Evolutionary conservation across 2,888 invertebrate species (phyloP), one percentile per base, ranked within the genome.

Genomic region (Plagodis pulveraria): DNA sequence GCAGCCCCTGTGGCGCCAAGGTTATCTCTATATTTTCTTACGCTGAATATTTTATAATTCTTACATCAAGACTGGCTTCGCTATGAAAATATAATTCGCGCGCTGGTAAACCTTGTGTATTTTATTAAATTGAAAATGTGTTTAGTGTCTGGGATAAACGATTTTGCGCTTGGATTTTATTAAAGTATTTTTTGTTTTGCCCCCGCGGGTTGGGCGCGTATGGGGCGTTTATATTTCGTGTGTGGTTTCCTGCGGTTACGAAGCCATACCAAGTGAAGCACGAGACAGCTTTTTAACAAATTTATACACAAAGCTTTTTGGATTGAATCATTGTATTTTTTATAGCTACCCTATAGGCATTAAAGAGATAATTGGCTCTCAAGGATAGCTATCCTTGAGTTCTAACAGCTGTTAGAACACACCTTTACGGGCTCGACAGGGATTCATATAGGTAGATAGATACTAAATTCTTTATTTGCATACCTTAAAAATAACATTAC

Each of bases 71-170:
- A 47, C 47, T 56, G 49, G 47, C 43, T 58, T 36, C 38, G 36
- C n/a, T 56, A 58, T 60, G 58, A 67, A 63, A 62, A 58, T 50
- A 64, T 64, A 64, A 66, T 58, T 56, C 51, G 33, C 42, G 12
- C 58, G 53, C 12, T 35, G 47, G 41, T 35, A 56, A n/a, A 48
- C 42, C 43, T 12, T 54, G 51, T 49, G 54, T 58, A 34, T 63
- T 59, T 57, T 59, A 33, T 49, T 63, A 62, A 63, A 67, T 57
- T 65, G 49, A 62, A 58, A 67, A 57, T 59, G 57, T 58, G 50
- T 62, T 62, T 53, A 56, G 50, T 43, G 56, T 50, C 54, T 54
- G 43, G 53, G 41, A 45, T 57, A 51, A 58, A 58, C 47, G 46
- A 36, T 58, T 50, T 50, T 41, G 32, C 12, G 50, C 36, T 46